Conservation (phyloP, 2,797 vertebrate genomes). For the Acanthurus leucopareius region DNA sequence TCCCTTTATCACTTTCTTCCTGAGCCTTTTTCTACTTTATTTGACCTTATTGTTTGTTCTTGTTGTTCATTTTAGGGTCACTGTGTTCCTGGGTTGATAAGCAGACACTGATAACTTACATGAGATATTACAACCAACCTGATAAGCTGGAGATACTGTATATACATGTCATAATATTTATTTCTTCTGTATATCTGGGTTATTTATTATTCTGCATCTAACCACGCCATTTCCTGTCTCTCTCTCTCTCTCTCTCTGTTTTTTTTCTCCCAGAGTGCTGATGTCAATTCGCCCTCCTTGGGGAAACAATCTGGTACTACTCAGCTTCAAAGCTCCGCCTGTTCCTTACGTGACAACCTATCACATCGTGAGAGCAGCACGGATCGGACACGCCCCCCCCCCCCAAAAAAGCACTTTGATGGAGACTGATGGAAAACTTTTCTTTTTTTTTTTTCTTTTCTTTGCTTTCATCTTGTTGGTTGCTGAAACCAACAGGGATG, state of each 20-base stretch:
- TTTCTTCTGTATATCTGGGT: conserved; percentile 53
- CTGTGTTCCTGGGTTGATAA: conserved; percentile 57
- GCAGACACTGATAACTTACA: conserved; percentile 39
- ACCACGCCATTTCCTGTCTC: conserved; percentile 50
- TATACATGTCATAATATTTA: conserved; percentile 70
- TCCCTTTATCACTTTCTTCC: conserved; percentile 44
- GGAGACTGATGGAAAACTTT: conserved; percentile 61
- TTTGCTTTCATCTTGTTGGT: conserved; percentile 71
- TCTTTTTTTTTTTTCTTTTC: conserved; percentile 15
- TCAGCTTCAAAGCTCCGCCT: conserved; percentile 53
- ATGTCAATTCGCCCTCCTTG: conserved; percentile 65
- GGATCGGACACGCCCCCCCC: conserved; percentile 40
- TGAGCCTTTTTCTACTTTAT: conserved; percentile 29
- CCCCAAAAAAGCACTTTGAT: conserved; percentile 76
- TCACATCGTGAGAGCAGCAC: conserved; percentile 43
- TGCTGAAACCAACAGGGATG: conserved; percentile 72
- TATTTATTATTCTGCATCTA: conserved; percentile 53
- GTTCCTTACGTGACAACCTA: conserved; percentile 58
- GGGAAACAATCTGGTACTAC: conserved; percentile 68
- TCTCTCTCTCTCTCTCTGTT: conserved; percentile 24
- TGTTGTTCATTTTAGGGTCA: conserved; percentile 49
- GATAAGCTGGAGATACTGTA: conserved; percentile 53
- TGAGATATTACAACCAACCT: conserved; percentile 42
- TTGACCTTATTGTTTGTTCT: conserved; percentile 37
- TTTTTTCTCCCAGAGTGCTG: conserved; percentile 83